Conservation (phyloP, 2,888 invertebrate genomes). For the Cyclophora albipunctata region DNA sequence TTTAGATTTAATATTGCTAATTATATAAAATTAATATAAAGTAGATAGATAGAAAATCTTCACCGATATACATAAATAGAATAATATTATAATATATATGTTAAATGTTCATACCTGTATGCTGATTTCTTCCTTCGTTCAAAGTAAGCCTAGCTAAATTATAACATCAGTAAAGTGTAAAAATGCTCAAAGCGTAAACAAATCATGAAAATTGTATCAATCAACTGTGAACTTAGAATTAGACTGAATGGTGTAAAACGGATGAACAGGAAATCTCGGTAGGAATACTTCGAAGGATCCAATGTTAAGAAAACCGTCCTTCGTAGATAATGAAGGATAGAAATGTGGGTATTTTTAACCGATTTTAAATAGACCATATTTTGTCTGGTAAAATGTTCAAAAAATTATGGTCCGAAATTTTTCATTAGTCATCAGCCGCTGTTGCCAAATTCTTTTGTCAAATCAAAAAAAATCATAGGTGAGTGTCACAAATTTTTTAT, state of each 20-base stretch:
- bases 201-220: constrained; percentile 11
- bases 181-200: constrained; percentile 27
- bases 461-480: constrained; percentile 5
- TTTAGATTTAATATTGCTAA: constrained; percentile 28
- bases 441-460: constrained; percentile 32
- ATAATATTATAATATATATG: constrained; percentile 6
- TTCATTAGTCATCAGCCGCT: constrained; percentile 30
- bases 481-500: too few species aligned
- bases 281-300: constrained; percentile 31
- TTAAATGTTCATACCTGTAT: background rate
- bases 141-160: constrained; percentile 8
- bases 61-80: constrained; percentile 21
- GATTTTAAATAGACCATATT: too few species aligned
- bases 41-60: constrained; percentile 22
- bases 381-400: constrained; percentile 18
- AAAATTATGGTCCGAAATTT: constrained; percentile 21
- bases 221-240: constrained; percentile 27
- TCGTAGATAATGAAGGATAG: constrained; percentile 37
- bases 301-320: constrained; percentile 55
- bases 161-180: background rate
- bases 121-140: background rate
- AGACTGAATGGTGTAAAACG: constrained; percentile 36
- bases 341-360: constrained; percentile 9
- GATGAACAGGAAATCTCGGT: constrained; percentile 24
- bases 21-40: constrained; percentile 27